phyloP scores from a whole-genome alignment of 2,113 vertebrate species.

The Cinclus cinclus region DNA sequence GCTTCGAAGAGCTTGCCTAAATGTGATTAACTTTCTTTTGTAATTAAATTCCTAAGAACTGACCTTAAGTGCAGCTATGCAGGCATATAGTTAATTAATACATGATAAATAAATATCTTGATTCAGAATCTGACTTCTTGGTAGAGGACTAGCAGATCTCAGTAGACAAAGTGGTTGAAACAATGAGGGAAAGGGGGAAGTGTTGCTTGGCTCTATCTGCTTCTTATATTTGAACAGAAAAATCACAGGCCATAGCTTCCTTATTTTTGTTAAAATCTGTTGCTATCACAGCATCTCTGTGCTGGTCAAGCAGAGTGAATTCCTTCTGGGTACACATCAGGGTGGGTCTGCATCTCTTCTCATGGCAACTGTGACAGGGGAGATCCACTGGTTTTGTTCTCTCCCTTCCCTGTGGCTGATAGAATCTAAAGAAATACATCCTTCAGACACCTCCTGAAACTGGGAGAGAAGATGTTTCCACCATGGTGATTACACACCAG shows the following conservation, averaged over 20 bases:
- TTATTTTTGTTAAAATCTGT: not conserved
- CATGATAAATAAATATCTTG: constrained; percentile 51
- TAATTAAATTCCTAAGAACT: constrained; percentile 68
- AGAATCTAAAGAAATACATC: not conserved
- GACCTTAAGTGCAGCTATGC: constrained; percentile 52
- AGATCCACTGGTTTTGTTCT: not conserved
- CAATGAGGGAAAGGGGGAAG: not conserved
- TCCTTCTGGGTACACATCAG: not conserved
- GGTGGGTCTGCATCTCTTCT: not conserved
- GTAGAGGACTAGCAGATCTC: not conserved
- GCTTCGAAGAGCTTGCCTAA: not conserved
- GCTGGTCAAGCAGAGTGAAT: not conserved
- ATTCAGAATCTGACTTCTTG: not conserved
- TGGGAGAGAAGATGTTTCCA: not conserved
- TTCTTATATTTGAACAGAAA: not conserved
- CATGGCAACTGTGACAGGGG: not conserved
- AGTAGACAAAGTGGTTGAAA: not conserved
- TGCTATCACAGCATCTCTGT: not conserved
- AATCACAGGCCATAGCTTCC: not conserved
- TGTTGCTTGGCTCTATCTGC: not conserved
- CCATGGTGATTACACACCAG: accelerated
- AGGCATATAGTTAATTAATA: constrained; percentile 62
- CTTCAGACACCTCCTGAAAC: not conserved
- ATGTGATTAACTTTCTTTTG: constrained; percentile 59
- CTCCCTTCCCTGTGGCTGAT: not conserved